A percentile compares a stretch with the other conserved stretches of the same genome.
Evolutionary conservation across 2,797 vertebrate species (phyloP).

Genomic region (Melanotaenia nigrans): DNA sequence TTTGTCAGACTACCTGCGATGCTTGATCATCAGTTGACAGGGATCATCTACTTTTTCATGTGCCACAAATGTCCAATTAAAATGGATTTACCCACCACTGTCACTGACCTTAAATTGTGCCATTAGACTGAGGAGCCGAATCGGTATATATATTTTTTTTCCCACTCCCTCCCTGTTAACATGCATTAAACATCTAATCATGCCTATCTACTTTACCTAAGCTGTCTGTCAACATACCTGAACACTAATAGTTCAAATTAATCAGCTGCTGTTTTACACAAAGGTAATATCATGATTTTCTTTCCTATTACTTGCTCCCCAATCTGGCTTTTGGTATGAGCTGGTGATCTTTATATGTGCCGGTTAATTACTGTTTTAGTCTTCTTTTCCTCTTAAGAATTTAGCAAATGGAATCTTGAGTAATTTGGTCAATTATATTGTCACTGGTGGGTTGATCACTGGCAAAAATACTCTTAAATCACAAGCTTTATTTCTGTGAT

Average conservation of each 20-base stretch:
- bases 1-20: constrained; percentile 7
- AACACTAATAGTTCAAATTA: constrained; percentile 1
- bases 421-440: constrained; percentile 43
- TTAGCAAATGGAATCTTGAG: constrained; percentile 29
- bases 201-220: not conserved
- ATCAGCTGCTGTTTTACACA: too few species aligned
- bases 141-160: not conserved
- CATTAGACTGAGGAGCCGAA: too few species aligned
- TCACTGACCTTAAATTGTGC: not conserved
- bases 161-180: not conserved
- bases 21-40: constrained; percentile 19
- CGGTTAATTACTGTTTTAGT: constrained; percentile 28
- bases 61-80: constrained; percentile 41
- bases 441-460: constrained; percentile 29
- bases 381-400: constrained; percentile 10
- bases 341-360: constrained; percentile 19
- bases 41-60: constrained; percentile 25
- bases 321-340: constrained; percentile 2
- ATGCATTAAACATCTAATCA: not conserved
- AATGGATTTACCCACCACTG: constrained; percentile 8
- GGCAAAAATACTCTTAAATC: constrained; percentile 24
- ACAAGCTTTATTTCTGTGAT: constrained; percentile 24
- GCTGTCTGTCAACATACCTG: not conserved
- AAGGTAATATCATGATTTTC: too few species aligned
- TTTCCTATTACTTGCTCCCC: constrained; percentile 15